Percentiles rank a stretch among this genome's conserved stretches.
Evolutionary conservation across 2,888 invertebrate genomes (phyloP).

Genomic region (Ellobium chinense): DNA sequence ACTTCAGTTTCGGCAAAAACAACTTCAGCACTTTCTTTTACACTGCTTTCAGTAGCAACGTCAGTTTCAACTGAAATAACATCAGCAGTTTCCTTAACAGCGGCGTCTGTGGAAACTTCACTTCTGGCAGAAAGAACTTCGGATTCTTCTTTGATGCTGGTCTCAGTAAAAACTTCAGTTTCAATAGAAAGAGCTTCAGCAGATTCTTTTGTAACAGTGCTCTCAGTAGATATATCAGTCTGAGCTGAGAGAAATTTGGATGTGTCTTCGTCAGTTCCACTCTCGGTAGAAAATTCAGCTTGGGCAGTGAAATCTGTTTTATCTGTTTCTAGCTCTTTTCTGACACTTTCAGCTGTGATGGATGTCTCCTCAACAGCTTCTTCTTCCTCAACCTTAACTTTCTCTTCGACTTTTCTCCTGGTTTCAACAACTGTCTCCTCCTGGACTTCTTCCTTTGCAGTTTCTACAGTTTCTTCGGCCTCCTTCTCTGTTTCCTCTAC

Average conservation of each 20-base stretch:
- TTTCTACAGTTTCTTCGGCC: background rate
- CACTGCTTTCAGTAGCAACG: background rate
- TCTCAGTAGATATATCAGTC: too few species aligned
- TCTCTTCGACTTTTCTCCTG: background rate
- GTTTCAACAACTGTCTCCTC: background rate
- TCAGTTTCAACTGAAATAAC: background rate
- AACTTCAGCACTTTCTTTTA: background rate
- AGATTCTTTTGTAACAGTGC: too few species aligned
- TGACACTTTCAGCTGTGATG: background rate
- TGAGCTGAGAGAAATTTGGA: too few species aligned
- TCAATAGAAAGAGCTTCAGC: too few species aligned
- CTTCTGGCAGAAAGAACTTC: background rate
- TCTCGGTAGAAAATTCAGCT: background rate
- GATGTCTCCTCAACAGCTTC: background rate
- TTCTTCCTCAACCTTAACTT: background rate
- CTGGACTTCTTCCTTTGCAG: background rate
- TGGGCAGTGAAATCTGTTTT: background rate
- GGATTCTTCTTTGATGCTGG: background rate
- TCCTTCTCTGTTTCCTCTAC: constrained; percentile 22
- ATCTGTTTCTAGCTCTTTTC: background rate
- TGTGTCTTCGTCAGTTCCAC: too few species aligned
- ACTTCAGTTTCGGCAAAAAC: background rate
- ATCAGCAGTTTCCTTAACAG: background rate
- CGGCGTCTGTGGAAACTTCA: background rate
- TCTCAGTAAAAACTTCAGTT: too few species aligned